Percentiles rank a stretch among this genome's conserved stretches.
Evolutionary conservation across 35 echinoderm and acorn worm genomes (phyloP).

Genomic region (Ophiothrix spiculata): DNA sequence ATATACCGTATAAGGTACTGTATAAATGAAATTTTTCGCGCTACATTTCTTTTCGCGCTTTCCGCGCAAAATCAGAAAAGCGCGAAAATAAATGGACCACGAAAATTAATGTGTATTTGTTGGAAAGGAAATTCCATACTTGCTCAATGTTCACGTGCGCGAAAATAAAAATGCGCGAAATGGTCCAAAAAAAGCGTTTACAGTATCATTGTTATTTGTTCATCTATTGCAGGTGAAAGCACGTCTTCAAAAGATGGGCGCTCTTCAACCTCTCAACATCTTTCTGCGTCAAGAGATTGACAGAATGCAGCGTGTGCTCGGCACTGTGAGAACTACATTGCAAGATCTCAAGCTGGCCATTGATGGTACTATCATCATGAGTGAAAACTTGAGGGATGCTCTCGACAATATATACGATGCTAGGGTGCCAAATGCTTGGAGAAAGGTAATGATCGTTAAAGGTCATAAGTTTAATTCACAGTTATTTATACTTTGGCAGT

Average conservation of each 20-base stretch:
- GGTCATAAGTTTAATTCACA: background rate
- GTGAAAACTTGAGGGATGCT: slow-evolving; percentile 94
- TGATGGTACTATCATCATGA: slow-evolving; percentile 99
- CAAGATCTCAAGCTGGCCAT: slow-evolving; percentile 96
- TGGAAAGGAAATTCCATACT: too few species aligned
- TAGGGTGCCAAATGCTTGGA: slow-evolving; percentile 84
- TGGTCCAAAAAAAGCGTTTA: too few species aligned
- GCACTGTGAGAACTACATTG: slow-evolving; percentile 65
- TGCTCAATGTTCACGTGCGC: too few species aligned
- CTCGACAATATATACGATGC: slow-evolving; percentile 99
- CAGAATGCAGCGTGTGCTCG: slow-evolving; percentile 94
- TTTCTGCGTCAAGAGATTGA: slow-evolving; percentile 98
- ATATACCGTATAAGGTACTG: too few species aligned
- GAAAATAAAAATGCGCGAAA: too few species aligned
- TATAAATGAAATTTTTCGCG: too few species aligned
- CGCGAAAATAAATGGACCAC: too few species aligned
- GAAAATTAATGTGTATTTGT: too few species aligned
- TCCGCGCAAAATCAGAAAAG: too few species aligned
- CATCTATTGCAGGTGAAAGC: slow-evolving; percentile 65
- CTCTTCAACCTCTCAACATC: slow-evolving; percentile 84
- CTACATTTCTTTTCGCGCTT: too few species aligned
- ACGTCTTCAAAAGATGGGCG: slow-evolving; percentile 95
- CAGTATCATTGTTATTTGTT: too few species aligned
- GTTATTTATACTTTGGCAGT: too few species aligned
- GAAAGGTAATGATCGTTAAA: slow-evolving; percentile 44